phyloP scores from a whole-genome alignment of 2,888 invertebrate species.

The Amphimallon solstitiale region DNA sequence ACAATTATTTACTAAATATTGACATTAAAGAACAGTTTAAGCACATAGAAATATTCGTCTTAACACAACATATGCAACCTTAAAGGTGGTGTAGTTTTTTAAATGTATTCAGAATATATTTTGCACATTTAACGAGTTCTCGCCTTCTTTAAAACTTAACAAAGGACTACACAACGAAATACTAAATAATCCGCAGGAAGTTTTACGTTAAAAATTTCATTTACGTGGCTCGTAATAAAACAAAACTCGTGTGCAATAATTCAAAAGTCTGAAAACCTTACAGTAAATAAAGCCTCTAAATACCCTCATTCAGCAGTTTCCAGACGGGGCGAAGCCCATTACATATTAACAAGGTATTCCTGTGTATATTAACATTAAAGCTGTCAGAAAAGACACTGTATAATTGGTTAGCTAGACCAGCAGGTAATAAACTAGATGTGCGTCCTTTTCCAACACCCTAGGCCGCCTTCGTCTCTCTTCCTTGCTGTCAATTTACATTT shows the following conservation, averaged over 20 bases:
- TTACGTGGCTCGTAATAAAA: constrained; percentile 39
- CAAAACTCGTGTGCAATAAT: constrained; percentile 43
- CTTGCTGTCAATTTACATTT: constrained; percentile 64
- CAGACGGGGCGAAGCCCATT: constrained; percentile 59
- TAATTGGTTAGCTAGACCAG: constrained; percentile 63
- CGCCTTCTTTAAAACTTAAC: not conserved
- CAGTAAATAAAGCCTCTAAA: constrained; percentile 53
- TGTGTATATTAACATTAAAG: constrained; percentile 64
- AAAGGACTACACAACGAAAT: not conserved
- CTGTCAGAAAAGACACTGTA: constrained; percentile 64
- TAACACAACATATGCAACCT: too few species aligned
- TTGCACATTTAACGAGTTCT: too few species aligned
- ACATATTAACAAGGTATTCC: constrained; percentile 65
- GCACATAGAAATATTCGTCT: too few species aligned
- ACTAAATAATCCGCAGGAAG: not conserved
- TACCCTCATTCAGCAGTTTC: constrained; percentile 55
- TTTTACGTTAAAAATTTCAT: constrained; percentile 6
- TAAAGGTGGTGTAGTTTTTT: too few species aligned
- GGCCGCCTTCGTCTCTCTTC: constrained; percentile 54
- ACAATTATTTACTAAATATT: too few species aligned
- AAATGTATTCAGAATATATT: too few species aligned
- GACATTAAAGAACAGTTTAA: too few species aligned
- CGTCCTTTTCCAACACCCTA: constrained; percentile 53
- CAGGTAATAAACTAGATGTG: constrained; percentile 61
- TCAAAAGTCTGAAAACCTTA: constrained; percentile 46